These are phyloP conservation scores for Drosophila kanekoi DNA, from an alignment of 2,888 invertebrate genomes.

Conservation along the genomic window DNA sequence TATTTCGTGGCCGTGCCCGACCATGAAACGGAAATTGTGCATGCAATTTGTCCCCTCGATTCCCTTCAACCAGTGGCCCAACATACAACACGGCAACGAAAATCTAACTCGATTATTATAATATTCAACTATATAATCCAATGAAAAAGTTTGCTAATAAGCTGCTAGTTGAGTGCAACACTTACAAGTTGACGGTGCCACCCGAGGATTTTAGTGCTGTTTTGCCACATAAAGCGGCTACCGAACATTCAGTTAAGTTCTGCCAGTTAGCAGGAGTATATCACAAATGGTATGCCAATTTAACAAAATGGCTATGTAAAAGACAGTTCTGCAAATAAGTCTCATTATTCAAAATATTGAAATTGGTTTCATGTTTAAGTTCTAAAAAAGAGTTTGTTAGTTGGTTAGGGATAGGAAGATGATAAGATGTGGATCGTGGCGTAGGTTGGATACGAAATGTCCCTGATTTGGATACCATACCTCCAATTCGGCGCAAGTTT, in stretches of 20 bases:
- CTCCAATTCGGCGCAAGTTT: no score
- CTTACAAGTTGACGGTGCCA: conserved; percentile 42
- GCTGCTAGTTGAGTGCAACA: conserved; percentile 73
- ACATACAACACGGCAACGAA: conserved; percentile 39
- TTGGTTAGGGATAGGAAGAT: no score
- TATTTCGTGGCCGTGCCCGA: conserved; percentile 61
- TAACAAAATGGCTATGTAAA: conserved; percentile 22
- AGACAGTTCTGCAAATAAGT: neutral
- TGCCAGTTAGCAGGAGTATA: conserved; percentile 12
- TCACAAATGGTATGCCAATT: conserved; percentile 36
- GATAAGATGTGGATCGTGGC: no score
- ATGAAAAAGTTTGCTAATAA: conserved; percentile 78
- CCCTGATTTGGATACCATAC: no score
- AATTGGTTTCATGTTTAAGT: no score
- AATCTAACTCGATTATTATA: conserved; percentile 78
- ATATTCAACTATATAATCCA: conserved; percentile 78
- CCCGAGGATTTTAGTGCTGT: conserved; percentile 29
- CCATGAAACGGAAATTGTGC: conserved; percentile 73
- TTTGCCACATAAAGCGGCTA: conserved; percentile 20
- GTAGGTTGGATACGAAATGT: no score
- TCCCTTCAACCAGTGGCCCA: neutral
- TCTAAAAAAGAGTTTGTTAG: no score
- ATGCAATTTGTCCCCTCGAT: conserved; percentile 58
- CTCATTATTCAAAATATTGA: no score
- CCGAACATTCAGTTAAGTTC: neutral